Conservation (phyloP, 2,797 vertebrate genomes). For the Aplochiton taeniatus region DNA sequence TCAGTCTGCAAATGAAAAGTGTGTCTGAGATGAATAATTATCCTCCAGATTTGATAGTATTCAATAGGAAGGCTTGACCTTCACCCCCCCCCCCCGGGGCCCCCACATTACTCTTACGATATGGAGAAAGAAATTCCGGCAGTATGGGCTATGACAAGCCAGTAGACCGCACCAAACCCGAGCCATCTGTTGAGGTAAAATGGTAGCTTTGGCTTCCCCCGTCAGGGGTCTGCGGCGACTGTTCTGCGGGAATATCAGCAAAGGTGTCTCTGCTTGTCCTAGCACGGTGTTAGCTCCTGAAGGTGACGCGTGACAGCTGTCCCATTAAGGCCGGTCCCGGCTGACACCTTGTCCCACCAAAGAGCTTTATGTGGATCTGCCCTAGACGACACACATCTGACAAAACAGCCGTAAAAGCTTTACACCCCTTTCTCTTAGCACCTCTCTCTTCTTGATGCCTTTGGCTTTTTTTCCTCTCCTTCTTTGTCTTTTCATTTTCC, state of each 20-base stretch:
- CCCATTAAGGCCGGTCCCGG: constrained; percentile 43
- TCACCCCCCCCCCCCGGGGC: too few species aligned
- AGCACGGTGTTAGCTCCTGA: constrained; percentile 38
- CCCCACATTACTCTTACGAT: too few species aligned
- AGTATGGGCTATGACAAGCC: too few species aligned
- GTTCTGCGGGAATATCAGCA: constrained; percentile 44
- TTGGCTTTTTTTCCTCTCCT: background rate
- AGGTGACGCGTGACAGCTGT: constrained; percentile 55
- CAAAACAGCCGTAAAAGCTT: constrained; percentile 49
- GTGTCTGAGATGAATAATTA: too few species aligned
- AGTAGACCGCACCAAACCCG: too few species aligned
- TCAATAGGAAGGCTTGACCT: too few species aligned
- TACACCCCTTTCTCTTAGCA: constrained; percentile 22
- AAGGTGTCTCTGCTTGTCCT: constrained; percentile 32
- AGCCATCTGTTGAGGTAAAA: too few species aligned
- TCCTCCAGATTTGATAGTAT: too few species aligned
- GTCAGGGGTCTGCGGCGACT: constrained; percentile 6
- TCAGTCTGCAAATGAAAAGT: too few species aligned
- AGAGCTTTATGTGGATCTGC: constrained; percentile 33
- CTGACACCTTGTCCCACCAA: constrained; percentile 30
- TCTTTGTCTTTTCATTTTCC: background rate
- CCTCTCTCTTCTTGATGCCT: background rate
- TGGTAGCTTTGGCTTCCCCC: too few species aligned
- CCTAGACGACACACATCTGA: constrained; percentile 29
- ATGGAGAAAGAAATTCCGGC: too few species aligned